Conservation (phyloP, 2,113 vertebrate species). For the Mormyrus lacerda region DNA sequence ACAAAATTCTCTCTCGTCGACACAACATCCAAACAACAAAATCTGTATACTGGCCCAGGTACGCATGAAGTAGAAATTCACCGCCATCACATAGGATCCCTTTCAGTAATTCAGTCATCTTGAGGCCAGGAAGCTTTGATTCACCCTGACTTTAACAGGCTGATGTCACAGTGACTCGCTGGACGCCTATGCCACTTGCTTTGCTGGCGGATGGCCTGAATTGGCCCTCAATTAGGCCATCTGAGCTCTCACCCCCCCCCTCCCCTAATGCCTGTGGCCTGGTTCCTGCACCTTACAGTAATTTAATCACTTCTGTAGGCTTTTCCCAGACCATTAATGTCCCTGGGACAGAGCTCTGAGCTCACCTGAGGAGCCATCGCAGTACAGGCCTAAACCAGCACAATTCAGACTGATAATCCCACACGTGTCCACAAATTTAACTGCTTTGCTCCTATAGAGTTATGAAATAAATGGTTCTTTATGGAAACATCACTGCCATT, state of each 20-base stretch:
- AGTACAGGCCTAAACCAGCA: slow-evolving; percentile 24
- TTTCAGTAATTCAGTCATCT: neutral
- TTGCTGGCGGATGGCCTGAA: neutral
- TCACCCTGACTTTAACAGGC: neutral
- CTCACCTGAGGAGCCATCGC: slow-evolving; percentile 9
- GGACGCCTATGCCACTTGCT: neutral
- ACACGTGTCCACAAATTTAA: neutral
- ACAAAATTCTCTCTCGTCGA: neutral
- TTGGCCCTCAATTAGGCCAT: neutral
- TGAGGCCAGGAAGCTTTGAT: neutral
- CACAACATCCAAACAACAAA: neutral
- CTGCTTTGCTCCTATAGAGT: neutral
- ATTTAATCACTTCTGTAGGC: slow-evolving; percentile 23
- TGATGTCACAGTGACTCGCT: neutral
- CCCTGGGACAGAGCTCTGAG: neutral
- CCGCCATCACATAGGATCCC: neutral
- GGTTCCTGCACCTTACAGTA: slow-evolving; percentile 6
- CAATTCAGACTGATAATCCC: slow-evolving; percentile 26
- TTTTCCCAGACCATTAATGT: slow-evolving; percentile 24
- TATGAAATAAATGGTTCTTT: neutral
- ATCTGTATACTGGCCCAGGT: neutral
- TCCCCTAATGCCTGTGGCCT: neutral
- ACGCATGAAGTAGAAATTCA: neutral
- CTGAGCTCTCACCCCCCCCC: neutral
- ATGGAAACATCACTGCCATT: neutral